Evolutionary conservation across 1,140 invertebrate species (phyloP), one percentile per base, ranked within the genome.

Genomic region (Myzus persicae): DNA sequence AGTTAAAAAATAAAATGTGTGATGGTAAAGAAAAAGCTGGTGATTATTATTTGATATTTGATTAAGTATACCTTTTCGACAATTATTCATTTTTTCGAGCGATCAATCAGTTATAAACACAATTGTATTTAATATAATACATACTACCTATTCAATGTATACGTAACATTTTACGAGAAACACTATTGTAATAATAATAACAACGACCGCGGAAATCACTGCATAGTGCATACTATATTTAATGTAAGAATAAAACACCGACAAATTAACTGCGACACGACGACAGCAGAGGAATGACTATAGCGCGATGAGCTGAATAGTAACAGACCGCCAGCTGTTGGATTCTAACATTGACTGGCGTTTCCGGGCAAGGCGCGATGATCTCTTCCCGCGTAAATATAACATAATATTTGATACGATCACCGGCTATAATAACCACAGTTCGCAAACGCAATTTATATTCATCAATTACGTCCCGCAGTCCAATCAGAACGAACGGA

Each of bases 41-140:
- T 84, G 2, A 84, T 82, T 44, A 84, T 85, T 85, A 85, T 44
- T 44, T 81, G n/a, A 81, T 85, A 84, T 42, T 42, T 76, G 31
- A 76, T 11, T 76, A n/a, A n/a, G n/a, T n/a, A 44, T 44, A 89
- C 87, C 46, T 89, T 51, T 51, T 38, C 2, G 24, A 89, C 0
- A 51, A 38, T 51, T 26, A 38, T 89, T 38, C 46, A 89, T 89
- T 89, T 51, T 48, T 31, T n/a, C 5, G 31, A 36, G 1, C 7
- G 11, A 31, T 26, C 22, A 31, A 31, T 11, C 18, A 8, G 22
- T 40, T 8, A 40, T 24, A 20, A 82, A 20, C 38, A 40, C 22
- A 14, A 87, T n/a, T 18, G 26, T 5, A 31, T 5, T 2, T 31
- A 26, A 44, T 31, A 82, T 40, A 82, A 24, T 26, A 24, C 8